A percentile compares a stretch with the other conserved stretches of the same genome.
Evolutionary conservation across 1,140 invertebrate species (phyloP).

Genomic region (Leptinotarsa texana): DNA sequence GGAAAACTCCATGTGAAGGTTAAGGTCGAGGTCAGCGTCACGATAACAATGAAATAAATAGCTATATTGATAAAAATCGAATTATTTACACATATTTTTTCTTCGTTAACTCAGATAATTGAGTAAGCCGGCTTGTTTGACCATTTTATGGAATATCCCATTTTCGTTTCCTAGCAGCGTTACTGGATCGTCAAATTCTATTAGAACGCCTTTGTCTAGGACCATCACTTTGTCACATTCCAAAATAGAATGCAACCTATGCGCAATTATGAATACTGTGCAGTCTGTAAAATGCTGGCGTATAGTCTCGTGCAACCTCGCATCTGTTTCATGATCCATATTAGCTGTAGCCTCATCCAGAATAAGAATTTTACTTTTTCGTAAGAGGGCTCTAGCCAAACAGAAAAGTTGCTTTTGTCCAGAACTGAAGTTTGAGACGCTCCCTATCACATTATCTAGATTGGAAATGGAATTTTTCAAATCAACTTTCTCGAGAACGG

Average conservation of each 20-base stretch:
- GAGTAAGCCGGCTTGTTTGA: slow-evolving; percentile 57
- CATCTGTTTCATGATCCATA: slow-evolving; percentile 72
- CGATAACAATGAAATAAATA: too few relatives aligned
- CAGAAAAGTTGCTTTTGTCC: slow-evolving; percentile 81
- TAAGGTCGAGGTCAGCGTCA: too few relatives aligned
- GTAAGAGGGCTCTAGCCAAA: slow-evolving; percentile 73
- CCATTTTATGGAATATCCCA: slow-evolving; percentile 71
- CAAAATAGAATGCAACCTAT: slow-evolving; percentile 81
- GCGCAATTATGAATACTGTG: slow-evolving; percentile 82
- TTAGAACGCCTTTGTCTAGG: slow-evolving; percentile 67
- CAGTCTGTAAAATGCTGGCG: slow-evolving; percentile 69
- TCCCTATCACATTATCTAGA: slow-evolving; percentile 61
- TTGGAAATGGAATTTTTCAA: slow-evolving; percentile 43
- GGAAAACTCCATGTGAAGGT: too few relatives aligned
- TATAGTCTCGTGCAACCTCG: slow-evolving; percentile 69
- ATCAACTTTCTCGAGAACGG: slow-evolving; percentile 50
- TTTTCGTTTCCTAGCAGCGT: slow-evolving; percentile 64
- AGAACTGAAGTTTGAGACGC: slow-evolving; percentile 73
- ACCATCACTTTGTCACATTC: slow-evolving; percentile 76
- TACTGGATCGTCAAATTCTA: slow-evolving; percentile 75
- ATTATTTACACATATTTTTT: not conserved
- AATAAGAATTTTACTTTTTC: slow-evolving; percentile 75
- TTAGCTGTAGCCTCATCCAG: slow-evolving; percentile 79
- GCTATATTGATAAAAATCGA: too few relatives aligned
- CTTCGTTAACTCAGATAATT: slow-evolving; percentile 22